Conservation (phyloP, 2,113 vertebrate genomes). For the Saguinus midas region DNA sequence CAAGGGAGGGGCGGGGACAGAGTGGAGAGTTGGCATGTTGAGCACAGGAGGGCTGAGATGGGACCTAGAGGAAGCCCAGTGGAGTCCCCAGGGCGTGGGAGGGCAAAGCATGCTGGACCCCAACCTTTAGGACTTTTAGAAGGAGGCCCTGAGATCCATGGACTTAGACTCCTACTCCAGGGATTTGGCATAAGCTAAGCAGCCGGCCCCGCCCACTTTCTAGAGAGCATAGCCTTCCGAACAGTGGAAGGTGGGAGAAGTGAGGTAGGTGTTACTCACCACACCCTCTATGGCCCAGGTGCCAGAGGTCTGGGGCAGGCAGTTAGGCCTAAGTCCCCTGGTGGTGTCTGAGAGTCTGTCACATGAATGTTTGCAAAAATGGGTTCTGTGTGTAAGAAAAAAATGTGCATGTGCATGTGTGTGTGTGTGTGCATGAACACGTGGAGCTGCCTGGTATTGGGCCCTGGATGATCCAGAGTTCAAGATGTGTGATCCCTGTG, state of each 20-base stretch:
- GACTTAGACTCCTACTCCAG: neutral
- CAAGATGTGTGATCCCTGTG: neutral
- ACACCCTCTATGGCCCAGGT: neutral
- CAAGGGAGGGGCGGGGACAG: neutral
- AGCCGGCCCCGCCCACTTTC: neutral
- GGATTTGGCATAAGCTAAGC: neutral
- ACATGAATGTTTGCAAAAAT: neutral
- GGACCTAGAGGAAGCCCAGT: neutral
- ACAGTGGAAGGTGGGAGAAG: neutral
- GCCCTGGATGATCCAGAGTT: neutral
- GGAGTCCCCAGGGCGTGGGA: neutral
- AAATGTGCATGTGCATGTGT: neutral
- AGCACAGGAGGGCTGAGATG: neutral
- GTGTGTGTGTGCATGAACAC: neutral
- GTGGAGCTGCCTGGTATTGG: neutral
- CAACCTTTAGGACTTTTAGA: conserved; percentile 1
- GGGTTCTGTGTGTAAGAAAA: neutral
- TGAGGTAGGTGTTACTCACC: neutral
- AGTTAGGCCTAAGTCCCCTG: neutral
- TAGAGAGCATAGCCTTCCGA: neutral
- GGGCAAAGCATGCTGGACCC: neutral
- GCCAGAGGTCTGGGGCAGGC: neutral
- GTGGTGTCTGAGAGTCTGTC: neutral
- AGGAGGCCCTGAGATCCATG: neutral
- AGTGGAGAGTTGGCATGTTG: neutral